Base-by-base conservation (phyloP, 53 echinoderm and acorn worm genomes). In the Patiria pectinifera region DNA sequence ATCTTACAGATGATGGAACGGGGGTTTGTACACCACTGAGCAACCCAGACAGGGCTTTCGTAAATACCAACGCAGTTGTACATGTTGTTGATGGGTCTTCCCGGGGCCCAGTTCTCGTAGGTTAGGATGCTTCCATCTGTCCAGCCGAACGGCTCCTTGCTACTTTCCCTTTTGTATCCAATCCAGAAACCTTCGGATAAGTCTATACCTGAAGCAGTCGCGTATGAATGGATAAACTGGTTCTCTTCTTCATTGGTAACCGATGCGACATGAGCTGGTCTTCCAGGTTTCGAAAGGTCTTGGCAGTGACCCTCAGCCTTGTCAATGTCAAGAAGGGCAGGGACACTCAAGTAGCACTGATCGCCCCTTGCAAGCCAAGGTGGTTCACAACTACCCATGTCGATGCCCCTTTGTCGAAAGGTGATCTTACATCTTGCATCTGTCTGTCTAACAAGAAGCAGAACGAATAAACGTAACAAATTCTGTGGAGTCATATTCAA, bases 211-310 rank as follows among this genome's bases (percentile, higher is more conserved):
- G 80, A 13, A 48, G 48, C 46, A 4, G 18, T 15, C 11, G 80
- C 74, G 11, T 87, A n/a, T n/a, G n/a, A 74, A 48, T 18, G 13
- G 13, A 76, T 23, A 9, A 87, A 87, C 0, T 23, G 13, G 16
- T 87, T 9, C 74, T 87, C 87, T 25, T 87, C 74, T 25, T 58
- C 49, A 26, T 49, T 87, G 48, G 71, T 72, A 48, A 87, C 87
- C 72, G 87, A 87, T 49, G 71, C 59, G 53, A 87, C 58, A 59
- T 75, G 74, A 87, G 53, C 48, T 19, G 87, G 72, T 87, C 59
- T 22, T 24, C 23, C 58, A 24, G 76, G 74, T 25, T 71, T 72
- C 9, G 87, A 87, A 2, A 21, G 53, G n/a, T 25, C 59, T 47
- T 23, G 11, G 87, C 87, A 87, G 74, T 76, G n/a, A 4, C 3